phyloP scores from a whole-genome alignment of 2,888 invertebrate genomes.

The Cyaniris semiargus region DNA sequence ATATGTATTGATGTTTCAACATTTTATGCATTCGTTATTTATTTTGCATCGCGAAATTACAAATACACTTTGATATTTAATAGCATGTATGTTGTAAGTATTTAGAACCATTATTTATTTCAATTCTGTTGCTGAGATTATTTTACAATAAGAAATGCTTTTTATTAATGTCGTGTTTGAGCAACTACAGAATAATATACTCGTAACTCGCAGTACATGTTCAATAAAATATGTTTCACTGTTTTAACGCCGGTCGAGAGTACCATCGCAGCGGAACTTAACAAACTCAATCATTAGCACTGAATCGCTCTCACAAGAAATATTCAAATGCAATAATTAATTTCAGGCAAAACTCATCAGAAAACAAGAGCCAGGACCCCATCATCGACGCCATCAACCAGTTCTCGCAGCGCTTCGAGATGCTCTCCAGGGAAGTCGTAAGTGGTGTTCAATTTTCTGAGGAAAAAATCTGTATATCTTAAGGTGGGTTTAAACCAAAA shows the following conservation, averaged over 20 bases:
- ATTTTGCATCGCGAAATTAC: not conserved
- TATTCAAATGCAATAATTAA: not conserved
- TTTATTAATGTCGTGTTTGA: not conserved
- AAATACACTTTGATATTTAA: not conserved
- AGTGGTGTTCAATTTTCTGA: conserved; percentile 41
- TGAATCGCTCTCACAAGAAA: too few relatives aligned
- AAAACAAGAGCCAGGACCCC: conserved; percentile 59
- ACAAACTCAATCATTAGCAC: not conserved
- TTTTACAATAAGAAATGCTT: not conserved
- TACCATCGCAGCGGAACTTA: too few relatives aligned
- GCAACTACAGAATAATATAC: not conserved
- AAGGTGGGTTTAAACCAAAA: too few relatives aligned
- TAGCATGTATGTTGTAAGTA: not conserved
- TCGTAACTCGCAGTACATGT: too few relatives aligned
- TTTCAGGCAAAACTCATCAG: conserved; percentile 74
- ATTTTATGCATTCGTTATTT: not conserved
- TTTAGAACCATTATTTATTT: not conserved
- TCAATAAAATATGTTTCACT: not conserved
- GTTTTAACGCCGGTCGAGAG: too few relatives aligned
- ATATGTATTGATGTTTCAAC: not conserved
- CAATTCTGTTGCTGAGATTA: not conserved
- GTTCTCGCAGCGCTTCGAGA: conserved; percentile 66
- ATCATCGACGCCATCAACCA: conserved; percentile 60
- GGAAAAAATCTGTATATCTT: too few relatives aligned
- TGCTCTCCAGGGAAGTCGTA: conserved; percentile 67